phyloP scores from a whole-genome alignment of 2,888 invertebrate genomes.

The Tiliacea aurago region DNA sequence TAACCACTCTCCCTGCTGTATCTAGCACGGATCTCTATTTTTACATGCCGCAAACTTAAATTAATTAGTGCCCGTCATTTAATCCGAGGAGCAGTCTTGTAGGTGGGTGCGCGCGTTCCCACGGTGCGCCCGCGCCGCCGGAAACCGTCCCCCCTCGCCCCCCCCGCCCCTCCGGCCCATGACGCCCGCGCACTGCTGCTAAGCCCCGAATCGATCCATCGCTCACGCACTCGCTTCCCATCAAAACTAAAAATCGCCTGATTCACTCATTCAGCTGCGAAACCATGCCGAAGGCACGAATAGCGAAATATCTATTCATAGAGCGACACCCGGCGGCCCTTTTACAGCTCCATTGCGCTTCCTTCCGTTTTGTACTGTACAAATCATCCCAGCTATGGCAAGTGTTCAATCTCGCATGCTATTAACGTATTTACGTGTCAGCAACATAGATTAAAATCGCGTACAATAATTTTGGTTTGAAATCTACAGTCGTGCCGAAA shows the following conservation, averaged over 20 bases:
- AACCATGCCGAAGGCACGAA: conserved; percentile 83
- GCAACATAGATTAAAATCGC: conserved; percentile 43
- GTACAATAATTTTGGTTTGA: conserved; percentile 24
- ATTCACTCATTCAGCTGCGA: conserved; percentile 83
- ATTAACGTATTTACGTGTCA: conserved; percentile 52
- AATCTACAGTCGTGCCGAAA: conserved; percentile 35
- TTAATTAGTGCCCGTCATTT: conserved; percentile 89
- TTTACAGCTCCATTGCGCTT: conserved; percentile 81
- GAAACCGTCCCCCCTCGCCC: conserved; percentile 80
- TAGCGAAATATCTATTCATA: conserved; percentile 83
- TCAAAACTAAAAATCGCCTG: conserved; percentile 77
- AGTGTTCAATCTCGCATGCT: conserved; percentile 57
- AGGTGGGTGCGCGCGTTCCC: conserved; percentile 88
- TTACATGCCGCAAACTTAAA: conserved; percentile 83
- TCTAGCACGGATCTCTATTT: conserved; percentile 79
- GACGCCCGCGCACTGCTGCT: conserved; percentile 75
- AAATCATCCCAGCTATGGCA: conserved; percentile 58
- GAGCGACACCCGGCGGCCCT: conserved; percentile 75
- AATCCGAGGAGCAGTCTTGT: conserved; percentile 84
- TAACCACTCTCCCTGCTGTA: conserved; percentile 66
- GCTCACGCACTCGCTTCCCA: conserved; percentile 85
- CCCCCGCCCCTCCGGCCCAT: conserved; percentile 69
- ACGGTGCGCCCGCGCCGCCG: conserved; percentile 88
- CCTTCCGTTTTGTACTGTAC: conserved; percentile 77
- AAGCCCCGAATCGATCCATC: conserved; percentile 84